A percentile compares a stretch with the other conserved stretches of the same genome.
These are phyloP conservation scores for Halcyon malimbica DNA, from an alignment of 2,113 vertebrate genomes.

Conservation along the genomic window DNA sequence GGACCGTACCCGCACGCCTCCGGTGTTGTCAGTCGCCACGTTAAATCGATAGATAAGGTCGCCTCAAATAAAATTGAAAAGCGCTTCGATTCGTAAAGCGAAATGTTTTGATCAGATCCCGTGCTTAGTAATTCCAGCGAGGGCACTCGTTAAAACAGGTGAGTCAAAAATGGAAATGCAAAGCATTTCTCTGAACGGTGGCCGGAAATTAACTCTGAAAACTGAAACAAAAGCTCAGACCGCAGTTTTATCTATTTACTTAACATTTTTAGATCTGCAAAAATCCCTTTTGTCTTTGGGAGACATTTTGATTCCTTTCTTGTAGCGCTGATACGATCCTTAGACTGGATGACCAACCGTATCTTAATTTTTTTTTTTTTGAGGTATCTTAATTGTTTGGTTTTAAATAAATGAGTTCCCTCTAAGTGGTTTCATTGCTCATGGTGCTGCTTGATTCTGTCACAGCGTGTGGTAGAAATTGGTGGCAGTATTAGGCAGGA, in stretches of 20 bases:
- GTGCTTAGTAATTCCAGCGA: conserved; percentile 86
- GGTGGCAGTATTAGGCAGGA: conserved; percentile 55
- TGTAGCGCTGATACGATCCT: background rate
- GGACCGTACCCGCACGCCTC: accelerated
- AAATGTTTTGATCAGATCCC: conserved; percentile 78
- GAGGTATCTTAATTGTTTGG: conserved; percentile 25
- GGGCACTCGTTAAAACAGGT: conserved; percentile 76
- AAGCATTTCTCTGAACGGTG: conserved; percentile 72
- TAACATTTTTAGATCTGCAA: conserved; percentile 24
- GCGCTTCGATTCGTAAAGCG: conserved; percentile 74
- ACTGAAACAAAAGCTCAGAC: conserved; percentile 60
- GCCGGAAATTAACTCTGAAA: conserved; percentile 76
- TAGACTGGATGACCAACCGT: background rate
- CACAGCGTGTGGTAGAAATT: conserved; percentile 27
- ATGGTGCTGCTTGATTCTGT: conserved; percentile 46
- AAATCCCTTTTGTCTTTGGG: conserved; percentile 55
- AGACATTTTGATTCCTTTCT: conserved; percentile 35
- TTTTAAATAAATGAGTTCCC: conserved; percentile 47
- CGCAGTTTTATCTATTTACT: conserved; percentile 59
- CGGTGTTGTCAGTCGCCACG: background rate
- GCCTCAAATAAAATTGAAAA: conserved; percentile 47
- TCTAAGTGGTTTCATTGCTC: conserved; percentile 33
- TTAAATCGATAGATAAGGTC: conserved; percentile 4
- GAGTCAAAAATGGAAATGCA: conserved; percentile 88
- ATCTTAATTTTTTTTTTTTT: conserved; percentile 11